Base-by-base conservation (phyloP, 2,888 invertebrate genomes). In the Griposia aprilina region DNA sequence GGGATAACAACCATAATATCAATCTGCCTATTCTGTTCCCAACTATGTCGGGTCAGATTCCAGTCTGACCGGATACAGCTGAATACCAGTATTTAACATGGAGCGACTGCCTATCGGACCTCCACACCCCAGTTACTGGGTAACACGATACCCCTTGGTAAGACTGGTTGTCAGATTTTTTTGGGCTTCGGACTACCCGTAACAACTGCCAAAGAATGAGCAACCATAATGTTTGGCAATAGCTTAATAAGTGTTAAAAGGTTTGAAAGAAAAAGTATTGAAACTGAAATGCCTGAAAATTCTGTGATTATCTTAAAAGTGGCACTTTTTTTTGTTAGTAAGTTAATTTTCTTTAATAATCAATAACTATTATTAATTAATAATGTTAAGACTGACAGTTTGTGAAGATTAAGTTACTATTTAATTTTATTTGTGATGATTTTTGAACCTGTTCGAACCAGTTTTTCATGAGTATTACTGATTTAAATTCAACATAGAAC, bases 361-460 rank as follows among this genome's bases (percentile, higher is more conserved):
- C 68, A 80, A 83, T 17, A 36, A 26, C 48, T 26, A 41, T 41
- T 50, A 41, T 41, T 50, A 77, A 77, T 77, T 87, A 82, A 76
- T 78, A 88, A 87, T 67, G 48, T 88, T 89, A 89, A 89, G 89
- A 90, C 90, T 89, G 89, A 90, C 65, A 62, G 82, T 63, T 80
- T 81, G 30, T 69, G 65, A 88, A 89, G 80, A 70, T 66, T 82
- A 85, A 86, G 74, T 73, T 74, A n/a, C 11, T 74, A 62, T 67
- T 74, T 76, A 62, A 55, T 82, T 77, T 68, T 48, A 72, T 73
- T 74, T 81, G 30, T 73, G 50, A 17, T 60, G 30, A 8, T 52
- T 52, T 50, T 7, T 30, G 15, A 48, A 0, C 36, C 2, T 23
- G 10, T 36, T 6, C 0, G 59, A 23, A 17, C 15, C 30, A 67